Evolutionary conservation across 2,797 vertebrate species (phyloP).

Genomic region (Linurgus olivaceus): DNA sequence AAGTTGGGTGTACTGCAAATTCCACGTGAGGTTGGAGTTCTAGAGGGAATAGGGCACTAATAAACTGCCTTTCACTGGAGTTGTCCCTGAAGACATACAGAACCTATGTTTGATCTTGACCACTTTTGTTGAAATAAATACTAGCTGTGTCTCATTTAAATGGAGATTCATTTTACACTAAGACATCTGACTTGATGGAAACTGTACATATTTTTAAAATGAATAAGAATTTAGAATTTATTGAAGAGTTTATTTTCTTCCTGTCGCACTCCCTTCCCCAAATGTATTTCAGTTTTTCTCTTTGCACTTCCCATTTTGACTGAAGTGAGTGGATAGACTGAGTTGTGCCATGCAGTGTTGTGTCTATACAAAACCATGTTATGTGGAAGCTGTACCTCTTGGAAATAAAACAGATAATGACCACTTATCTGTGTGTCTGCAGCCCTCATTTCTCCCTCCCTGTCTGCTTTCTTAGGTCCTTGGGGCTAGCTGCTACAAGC

Average conservation of each 20-base stretch:
- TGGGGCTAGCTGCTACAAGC: not conserved
- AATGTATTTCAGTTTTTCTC: not conserved
- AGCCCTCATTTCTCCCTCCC: not conserved
- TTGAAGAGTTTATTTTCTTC: not conserved
- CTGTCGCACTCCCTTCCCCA: rapidly evolving
- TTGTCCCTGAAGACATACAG: not conserved
- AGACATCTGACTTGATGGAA: not conserved
- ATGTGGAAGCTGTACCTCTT: not conserved
- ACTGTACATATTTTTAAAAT: not conserved
- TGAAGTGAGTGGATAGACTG: not conserved
- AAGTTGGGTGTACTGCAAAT: not conserved
- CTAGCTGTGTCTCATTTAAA: not conserved
- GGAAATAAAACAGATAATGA: not conserved
- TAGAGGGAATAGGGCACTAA: not conserved
- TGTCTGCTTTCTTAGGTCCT: not conserved
- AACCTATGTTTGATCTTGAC: not conserved
- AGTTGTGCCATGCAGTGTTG: not conserved
- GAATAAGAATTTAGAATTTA: not conserved
- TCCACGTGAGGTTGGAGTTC: rapidly evolving
- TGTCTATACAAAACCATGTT: not conserved
- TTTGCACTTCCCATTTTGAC: not conserved
- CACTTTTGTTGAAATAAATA: not conserved
- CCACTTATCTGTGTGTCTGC: not conserved
- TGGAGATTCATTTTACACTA: not conserved
- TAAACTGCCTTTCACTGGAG: not conserved